Evolutionary conservation across 1,140 invertebrate genomes (phyloP), one percentile per base, ranked within the genome.

Genomic region (Phthorimaea operculella): DNA sequence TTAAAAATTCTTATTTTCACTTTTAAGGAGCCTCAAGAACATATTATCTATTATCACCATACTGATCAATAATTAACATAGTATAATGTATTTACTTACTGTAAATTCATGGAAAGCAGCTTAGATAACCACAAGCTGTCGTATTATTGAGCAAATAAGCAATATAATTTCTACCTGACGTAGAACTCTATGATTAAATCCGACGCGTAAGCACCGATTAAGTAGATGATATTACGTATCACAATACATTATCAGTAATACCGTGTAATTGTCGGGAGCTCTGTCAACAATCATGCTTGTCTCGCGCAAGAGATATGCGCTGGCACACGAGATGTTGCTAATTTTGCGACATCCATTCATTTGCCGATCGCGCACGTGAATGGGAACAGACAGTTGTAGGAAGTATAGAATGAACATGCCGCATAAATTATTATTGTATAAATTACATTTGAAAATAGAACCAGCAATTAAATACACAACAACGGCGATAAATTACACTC

Each of bases 341-440:
- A 82, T 79, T 82, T 79, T 63, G 75, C 62, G 66, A 66, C 71
- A 70, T 67, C 76, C 76, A 81, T 83, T 83, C 79, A 82, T 79
- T 79, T 79, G 62, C 58, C 65, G 57, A 68, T 74, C 68, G 59
- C 64, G 33, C 58, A 71, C 56, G 57, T 82, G 75, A 82, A 84
- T 81, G 75, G 63, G 72, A 68, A 60, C 69, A 76, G 72, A 74
- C 74, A 68, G 60, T 63, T 66, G 60, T 66, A 76, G 70, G 74
- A 75, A 73, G 74, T 55, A 62, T 62, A 64, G 57, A 56, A 56
- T 50, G 55, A 68, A 68, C 58, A 60, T 57, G 55, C 59, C 45
- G 52, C 67, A 73, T 76, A 70, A 76, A 77, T 77, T 64, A 62
- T 64, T 52, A 55, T 45, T 70, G 72, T 70, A 70, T 74, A 72